Evolutionary conservation across 2,888 invertebrate genomes (phyloP), one percentile per base, ranked within the genome.

Genomic region (Phoenoteleia sp.): DNA sequence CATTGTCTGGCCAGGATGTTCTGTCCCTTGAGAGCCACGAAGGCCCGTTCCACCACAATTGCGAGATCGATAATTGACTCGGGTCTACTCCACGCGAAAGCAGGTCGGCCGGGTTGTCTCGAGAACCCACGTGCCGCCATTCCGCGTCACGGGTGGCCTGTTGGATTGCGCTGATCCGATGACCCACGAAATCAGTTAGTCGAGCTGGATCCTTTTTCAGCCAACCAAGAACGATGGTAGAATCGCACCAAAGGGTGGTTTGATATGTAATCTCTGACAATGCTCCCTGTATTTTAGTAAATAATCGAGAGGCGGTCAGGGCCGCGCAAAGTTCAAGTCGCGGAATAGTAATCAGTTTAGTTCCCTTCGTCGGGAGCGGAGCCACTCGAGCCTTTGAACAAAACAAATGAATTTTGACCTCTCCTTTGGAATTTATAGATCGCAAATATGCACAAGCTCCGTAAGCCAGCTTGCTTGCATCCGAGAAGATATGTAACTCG

Each of bases 301-400:
- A 58, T 4, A 58, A 6, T 3, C 56, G 56, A 0, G 56, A 33
- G 2, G 33, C 13, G 13, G 13, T 58, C 2, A 58, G 49, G 2
- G 76, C 76, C 4, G 58, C 67, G 36, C 67, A 76, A 1, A 76
- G 19, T 36, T 76, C 67, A 1, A 76, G 47, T 2, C 67, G 42
- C 11, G 76, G 76, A 42, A 76, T 54, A 0, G 76, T 69, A 0
- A 79, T 42, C 3, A 21, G 19, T 39, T 84, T 79, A 9, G 62
- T 17, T 3, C 27, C 45, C 62, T 45, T 62, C 15, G 42, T 45
- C 9, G 62, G 45, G 1, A 83, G 17, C 4, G 79, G 84, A 13
- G 79, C 64, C 0, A 75, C 79, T 19, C 52, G 47, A 13, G 79
- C 69, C 56, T 84, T 84, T 2, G 84, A 54, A 69, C 75, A 84